Conservation (phyloP, 1,140 invertebrate genomes). For the Apis dorsata region DNA sequence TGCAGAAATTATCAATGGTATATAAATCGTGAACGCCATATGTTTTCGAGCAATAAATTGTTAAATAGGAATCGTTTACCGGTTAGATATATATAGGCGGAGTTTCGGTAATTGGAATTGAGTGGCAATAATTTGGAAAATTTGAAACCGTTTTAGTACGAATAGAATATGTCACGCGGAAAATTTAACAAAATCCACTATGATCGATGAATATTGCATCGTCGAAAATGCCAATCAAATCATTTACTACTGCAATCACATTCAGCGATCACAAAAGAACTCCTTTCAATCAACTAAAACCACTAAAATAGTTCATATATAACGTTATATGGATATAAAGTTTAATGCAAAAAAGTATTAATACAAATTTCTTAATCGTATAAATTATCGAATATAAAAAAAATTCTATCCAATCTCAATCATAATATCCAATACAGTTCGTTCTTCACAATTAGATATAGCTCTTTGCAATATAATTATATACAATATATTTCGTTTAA, state of each 20-base stretch:
- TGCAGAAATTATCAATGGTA: no score
- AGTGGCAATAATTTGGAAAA: neutral
- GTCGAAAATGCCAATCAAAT: neutral
- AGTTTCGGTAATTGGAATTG: neutral
- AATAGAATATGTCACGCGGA: neutral
- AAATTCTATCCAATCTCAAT: no score
- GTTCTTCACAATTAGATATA: no score
- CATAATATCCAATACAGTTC: no score
- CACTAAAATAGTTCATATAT: no score
- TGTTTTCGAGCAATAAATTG: constrained; percentile 1
- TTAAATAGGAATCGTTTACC: neutral
- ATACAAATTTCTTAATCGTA: no score
- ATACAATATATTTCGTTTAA: no score
- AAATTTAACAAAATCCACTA: neutral
- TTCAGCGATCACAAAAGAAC: neutral
- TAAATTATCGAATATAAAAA: no score
- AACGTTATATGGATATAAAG: no score
- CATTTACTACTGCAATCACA: neutral
- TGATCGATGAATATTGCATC: neutral
- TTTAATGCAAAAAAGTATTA: no score
- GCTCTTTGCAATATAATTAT: no score
- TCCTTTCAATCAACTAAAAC: no score
- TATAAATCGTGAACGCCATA: neutral
- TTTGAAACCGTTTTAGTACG: neutral
- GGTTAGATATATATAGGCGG: neutral